Evolutionary conservation across 2,797 vertebrate species (phyloP).

Genomic region (Cynopterus sphinx): DNA sequence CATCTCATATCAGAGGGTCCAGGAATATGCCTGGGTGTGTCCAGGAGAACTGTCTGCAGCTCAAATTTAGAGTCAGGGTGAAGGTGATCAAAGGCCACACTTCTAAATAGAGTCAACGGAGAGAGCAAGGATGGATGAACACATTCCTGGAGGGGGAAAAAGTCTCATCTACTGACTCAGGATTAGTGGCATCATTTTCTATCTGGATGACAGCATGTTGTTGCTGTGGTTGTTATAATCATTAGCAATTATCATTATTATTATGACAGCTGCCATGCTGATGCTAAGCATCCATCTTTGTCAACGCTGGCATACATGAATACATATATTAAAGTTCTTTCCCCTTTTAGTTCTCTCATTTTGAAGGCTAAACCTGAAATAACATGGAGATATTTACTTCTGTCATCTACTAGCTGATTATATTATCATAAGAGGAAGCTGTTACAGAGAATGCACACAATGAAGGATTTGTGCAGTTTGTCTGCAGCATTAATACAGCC

Average conservation of each 20-base stretch:
- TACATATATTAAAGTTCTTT: conserved; percentile 59
- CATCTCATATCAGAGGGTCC: neutral
- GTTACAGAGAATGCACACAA: conserved; percentile 43
- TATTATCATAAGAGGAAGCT: conserved; percentile 38
- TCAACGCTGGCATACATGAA: conserved; percentile 46
- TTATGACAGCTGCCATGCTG: conserved; percentile 69
- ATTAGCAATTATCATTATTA: conserved; percentile 74
- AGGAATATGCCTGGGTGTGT: neutral
- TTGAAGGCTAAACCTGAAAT: conserved; percentile 67
- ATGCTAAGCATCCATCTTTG: conserved; percentile 63
- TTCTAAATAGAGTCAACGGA: neutral
- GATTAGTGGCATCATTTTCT: conserved; percentile 52
- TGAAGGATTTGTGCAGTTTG: neutral
- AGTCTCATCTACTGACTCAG: neutral
- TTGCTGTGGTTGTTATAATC: conserved; percentile 57
- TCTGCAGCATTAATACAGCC: conserved; percentile 2
- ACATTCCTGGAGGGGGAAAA: neutral
- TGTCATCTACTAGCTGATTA: conserved; percentile 58
- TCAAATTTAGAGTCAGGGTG: conserved; percentile 16
- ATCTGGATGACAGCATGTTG: conserved; percentile 60
- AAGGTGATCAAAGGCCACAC: neutral
- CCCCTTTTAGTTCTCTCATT: conserved; percentile 55
- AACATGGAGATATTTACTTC: conserved; percentile 55
- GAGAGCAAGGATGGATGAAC: neutral
- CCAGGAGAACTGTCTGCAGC: neutral